phyloP scores from a whole-genome alignment of 2,113 vertebrate genomes.

The Tichodroma muraria region DNA sequence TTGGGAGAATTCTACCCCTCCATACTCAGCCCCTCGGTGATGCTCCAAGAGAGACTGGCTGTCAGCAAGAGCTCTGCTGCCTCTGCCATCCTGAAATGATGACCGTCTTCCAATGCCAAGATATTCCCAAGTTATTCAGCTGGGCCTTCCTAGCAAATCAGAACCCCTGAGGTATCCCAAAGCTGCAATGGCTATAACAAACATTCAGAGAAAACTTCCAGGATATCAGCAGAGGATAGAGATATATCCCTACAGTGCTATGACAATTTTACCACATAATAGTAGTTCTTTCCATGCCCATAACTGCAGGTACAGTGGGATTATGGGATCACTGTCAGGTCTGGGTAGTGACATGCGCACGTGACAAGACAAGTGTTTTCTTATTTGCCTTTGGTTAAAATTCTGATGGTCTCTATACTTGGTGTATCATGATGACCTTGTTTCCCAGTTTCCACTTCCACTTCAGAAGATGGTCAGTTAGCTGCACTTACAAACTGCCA shows the following conservation, averaged over 20 bases:
- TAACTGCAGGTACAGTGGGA: not conserved
- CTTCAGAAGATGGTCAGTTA: not conserved
- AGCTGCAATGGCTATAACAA: not conserved
- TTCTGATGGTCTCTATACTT: not conserved
- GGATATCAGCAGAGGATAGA: not conserved
- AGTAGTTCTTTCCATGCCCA: not conserved
- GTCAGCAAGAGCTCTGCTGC: not conserved
- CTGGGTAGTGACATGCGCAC: not conserved
- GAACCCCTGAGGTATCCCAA: not conserved
- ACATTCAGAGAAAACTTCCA: not conserved
- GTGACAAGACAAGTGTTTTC: not conserved
- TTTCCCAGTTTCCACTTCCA: not conserved
- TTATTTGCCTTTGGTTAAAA: not conserved
- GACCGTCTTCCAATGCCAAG: not conserved
- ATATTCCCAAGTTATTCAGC: not conserved
- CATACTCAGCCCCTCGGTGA: not conserved
- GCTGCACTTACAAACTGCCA: not conserved
- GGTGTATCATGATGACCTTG: not conserved
- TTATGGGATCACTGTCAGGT: not conserved
- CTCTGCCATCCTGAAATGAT: not conserved
- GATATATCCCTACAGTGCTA: not conserved
- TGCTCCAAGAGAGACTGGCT: not conserved
- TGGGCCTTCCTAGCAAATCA: not conserved
- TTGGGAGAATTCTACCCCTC: not conserved
- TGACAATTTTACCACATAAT: not conserved